Percentiles rank a stretch among this genome's conserved stretches.
These are phyloP conservation scores for Hystrix cristata DNA, from an alignment of 2,113 vertebrate species.

Conservation along the genomic window DNA sequence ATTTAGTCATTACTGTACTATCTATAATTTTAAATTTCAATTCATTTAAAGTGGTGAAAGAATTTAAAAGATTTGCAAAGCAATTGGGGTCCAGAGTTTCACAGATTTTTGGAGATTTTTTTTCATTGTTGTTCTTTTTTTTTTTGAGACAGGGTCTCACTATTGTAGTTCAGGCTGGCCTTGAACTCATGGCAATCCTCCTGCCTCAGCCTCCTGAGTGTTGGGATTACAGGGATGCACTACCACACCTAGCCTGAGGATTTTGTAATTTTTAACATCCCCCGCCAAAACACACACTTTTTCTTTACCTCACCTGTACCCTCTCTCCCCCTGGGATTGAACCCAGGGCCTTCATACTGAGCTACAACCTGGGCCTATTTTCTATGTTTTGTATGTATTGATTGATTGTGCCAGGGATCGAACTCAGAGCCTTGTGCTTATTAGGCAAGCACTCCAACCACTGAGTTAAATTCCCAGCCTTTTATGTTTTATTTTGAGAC, in stretches of 20 bases:
- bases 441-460: no score
- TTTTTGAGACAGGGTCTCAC: neutral
- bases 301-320: neutral
- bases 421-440: no score
- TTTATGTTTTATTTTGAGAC: neutral
- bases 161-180: neutral
- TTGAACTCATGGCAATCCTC: neutral
- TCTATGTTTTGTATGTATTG: no score
- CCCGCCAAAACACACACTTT: neutral
- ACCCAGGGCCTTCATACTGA: neutral
- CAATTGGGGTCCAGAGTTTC: neutral
- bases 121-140: no score
- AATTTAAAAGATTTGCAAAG: neutral
- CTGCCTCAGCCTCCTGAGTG: neutral
- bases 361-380: no score
- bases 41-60: neutral
- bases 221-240: neutral
- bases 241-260: neutral
- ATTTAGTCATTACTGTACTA: neutral
- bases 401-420: no score
- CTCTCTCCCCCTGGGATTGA: neutral
- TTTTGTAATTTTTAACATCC: neutral
- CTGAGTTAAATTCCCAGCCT: neutral
- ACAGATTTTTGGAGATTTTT: neutral
- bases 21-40: neutral